Base-by-base conservation (phyloP, 2,888 invertebrate genomes). In the Dicranocentrus wangi region DNA sequence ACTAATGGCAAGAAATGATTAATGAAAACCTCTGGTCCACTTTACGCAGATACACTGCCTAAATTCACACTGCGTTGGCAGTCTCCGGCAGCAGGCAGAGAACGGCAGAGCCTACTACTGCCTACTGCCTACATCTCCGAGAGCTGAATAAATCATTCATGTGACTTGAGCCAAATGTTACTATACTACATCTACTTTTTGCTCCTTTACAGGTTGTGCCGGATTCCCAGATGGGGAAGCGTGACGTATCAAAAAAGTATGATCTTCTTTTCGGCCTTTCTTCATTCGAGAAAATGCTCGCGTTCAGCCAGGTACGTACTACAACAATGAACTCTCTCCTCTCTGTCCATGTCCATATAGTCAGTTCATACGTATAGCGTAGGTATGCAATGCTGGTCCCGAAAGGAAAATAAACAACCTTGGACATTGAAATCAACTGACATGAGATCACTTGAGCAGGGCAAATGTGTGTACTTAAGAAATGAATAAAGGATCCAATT, bases 251-350 rank as follows among this genome's bases (percentile, higher is more conserved):
- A 68, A 85, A 83, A 72, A 86, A 86, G 80, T 86, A 86, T 78
- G 86, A 86, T 82, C 82, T 86, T 55, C 81, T 86, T 21, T 86
- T 86, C 81, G 86, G 86, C 70, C 82, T 86, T 79, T 86, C 86
- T 58, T 85, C 86, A 21, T 77, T 84, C 58, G 86, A 86, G 73
- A 85, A 83, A 82, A 80, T 86, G 81, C 83, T 83, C 25, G 82
- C 84, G 39, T 86, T 86, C 73, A 83, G 83, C 28, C 84, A 86
- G 84, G 86, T 86, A 82, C 61, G 79, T 70, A 60, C 23, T n/a
- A 23, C 27, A 21, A 65, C 53, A n/a, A n/a, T n/a, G n/a, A n/a
- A n/a, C n/a, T n/a, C n/a, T n/a, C n/a, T n/a, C n/a, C n/a, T n/a
- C n/a, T n/a, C n/a, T n/a, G n/a, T n/a, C n/a, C n/a, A n/a, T n/a